Evolutionary conservation across 2,888 invertebrate species (phyloP), one percentile per base, ranked within the genome.

Genomic region (Tetragonula carbonaria): DNA sequence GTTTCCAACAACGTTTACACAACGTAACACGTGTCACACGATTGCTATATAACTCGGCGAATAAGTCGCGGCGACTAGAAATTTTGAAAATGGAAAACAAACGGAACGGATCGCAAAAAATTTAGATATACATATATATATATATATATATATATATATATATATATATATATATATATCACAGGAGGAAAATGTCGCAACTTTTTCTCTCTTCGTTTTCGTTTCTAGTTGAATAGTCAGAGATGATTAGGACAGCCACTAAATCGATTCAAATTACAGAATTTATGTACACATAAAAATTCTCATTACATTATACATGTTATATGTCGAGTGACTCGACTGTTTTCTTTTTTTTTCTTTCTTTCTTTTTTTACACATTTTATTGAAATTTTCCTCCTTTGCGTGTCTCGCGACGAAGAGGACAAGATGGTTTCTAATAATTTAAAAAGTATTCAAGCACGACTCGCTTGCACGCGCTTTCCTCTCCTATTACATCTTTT

Each of bases 51-150:
- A 86, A 74, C 87, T 88, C 85, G 87, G 87, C 86, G 86, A 89
- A 88, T 87, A 86, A 88, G 86, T 92, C 89, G 89, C 78, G 65
- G 66, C 86, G 93, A 93, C 93, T 94, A 94, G 94, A 93, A 93
- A 94, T 93, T 94, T 93, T 90, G 93, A 93, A 91, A 75, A 73
- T 92, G 89, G 45, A 71, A 92, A 87, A 59, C 6, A 45, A 23
- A 72, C 3, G 28, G 28, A 67, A 85, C 70, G 76, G 82, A 82
- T 71, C 82, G 80, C 74, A 86, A 8, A 45, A 28, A 45, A 78
- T 74, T 75, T 59, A 73, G 81, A 80, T 86, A 45, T 4, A 38
- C 8, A 38, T 8, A 38, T 8, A 38, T 8, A 38, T 8, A 38
- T 38, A 8, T 38, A 38, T n/a, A 38, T 8, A 38, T 8, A 38